Base-by-base conservation (phyloP, 2,113 vertebrate genomes). In the Typhlomys cinereus region DNA sequence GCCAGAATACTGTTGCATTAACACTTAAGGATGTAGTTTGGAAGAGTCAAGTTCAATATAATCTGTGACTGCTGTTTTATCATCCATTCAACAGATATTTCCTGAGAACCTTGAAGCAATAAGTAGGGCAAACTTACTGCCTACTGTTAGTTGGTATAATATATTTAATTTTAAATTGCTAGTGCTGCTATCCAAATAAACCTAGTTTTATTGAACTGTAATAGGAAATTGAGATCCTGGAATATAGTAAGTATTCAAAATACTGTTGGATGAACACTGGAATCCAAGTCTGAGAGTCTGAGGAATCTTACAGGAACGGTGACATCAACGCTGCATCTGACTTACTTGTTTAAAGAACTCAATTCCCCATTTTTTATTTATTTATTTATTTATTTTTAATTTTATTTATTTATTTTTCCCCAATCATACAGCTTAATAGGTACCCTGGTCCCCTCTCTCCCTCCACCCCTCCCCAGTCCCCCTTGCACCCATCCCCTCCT, bases 11-110 rank as follows among this genome's bases (percentile, higher is more conserved):
- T 70, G 8, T 7, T 66, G 10, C 41, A 50, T 71, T 78, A 70
- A 81, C 36, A 87, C 75, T 85, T 46, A 95, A 94, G 64, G 84
- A 61, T 23, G 12, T 61, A 93, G 36, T 71, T 88, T 92, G 79
- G 36, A 70, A 46, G 21, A 48, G 9, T 54, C 27, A 34, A 48
- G 10, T 54, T 86, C 34, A 90, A 86, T 71, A 85, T 82, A 85
- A 59, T 81, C 39, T 6, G 20, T 85, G 64, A 46, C 57, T 78
- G 2, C n/a, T 88, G 23, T 71, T 94, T 92, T 84, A 82, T 78
- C 78, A 78, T 23, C 50, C 67, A 84, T 90, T 89, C 83, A 88
- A 21, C 64, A 84, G 73, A 2, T 67, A 64, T 70, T 95, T 91
- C 27, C 52, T 44, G 27, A 66, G 46, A 59, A 52, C 17, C 61